phyloP scores from a whole-genome alignment of 30 jellyfish, hydroid and myxozoan genomes.

The Mastigias papua region DNA sequence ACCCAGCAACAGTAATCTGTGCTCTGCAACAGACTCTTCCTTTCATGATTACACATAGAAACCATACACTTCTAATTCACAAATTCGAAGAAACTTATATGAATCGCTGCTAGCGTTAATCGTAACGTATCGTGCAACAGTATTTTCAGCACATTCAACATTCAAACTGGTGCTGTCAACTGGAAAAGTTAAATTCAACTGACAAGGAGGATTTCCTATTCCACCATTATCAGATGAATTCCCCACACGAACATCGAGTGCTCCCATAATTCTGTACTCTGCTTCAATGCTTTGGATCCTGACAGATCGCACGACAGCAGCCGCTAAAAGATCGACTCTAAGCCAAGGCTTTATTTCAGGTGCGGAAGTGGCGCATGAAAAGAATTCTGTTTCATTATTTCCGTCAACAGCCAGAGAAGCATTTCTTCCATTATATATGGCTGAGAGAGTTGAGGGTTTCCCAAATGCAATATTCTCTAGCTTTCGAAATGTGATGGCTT shows the following conservation, averaged over 20 bases:
- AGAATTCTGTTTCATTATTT: background rate
- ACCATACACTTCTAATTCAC: constrained; percentile 28
- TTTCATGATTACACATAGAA: too few relatives aligned
- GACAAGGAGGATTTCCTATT: constrained; percentile 13
- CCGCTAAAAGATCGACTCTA: background rate
- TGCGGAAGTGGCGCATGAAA: background rate
- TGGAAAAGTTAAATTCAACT: background rate
- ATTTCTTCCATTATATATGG: background rate
- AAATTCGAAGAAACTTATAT: background rate
- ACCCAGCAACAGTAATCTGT: too few relatives aligned
- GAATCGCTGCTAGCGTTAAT: background rate
- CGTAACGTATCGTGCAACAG: constrained; percentile 5
- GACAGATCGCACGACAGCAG: background rate
- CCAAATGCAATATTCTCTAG: constrained; percentile 17
- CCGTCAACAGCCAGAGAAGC: constrained; percentile 20
- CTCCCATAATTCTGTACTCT: background rate
- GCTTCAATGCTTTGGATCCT: background rate
- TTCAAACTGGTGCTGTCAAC: background rate
- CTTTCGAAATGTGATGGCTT: background rate
- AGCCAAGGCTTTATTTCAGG: background rate
- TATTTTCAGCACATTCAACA: background rate
- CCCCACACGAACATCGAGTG: constrained; percentile 11
- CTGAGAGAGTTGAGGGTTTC: background rate
- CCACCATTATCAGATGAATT: constrained; percentile 19
- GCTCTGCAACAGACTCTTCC: too few relatives aligned